These are phyloP conservation scores for Fopius arisanus DNA, from an alignment of 1,140 invertebrate species.

Conservation along the genomic window DNA sequence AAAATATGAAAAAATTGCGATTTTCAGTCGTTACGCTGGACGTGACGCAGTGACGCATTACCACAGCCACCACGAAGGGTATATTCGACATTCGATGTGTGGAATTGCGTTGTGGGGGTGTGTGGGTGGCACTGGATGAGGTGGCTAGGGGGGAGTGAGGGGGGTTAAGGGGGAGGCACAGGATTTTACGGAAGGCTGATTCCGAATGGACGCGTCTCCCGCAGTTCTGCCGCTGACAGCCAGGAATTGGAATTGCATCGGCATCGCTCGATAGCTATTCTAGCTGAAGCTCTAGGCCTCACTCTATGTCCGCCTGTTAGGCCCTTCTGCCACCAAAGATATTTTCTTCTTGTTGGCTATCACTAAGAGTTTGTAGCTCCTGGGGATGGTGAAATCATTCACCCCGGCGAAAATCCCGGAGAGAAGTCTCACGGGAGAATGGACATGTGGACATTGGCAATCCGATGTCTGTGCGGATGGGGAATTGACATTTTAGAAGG, in stretches of 20 bases:
- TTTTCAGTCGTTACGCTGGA: conserved; percentile 3
- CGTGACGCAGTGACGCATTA: conserved; percentile 44
- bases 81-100: conserved; percentile 21
- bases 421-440: not conserved
- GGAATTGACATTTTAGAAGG: conserved; percentile 54
- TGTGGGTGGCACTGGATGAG: conserved; percentile 4
- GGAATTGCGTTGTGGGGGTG: not conserved
- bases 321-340: conserved; percentile 27
- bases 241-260: conserved; percentile 67
- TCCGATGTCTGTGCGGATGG: conserved; percentile 30
- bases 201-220: conserved; percentile 66
- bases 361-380: not conserved
- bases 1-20: not conserved
- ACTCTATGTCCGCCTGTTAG: conserved; percentile 28
- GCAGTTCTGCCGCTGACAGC: conserved; percentile 65
- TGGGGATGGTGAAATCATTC: not conserved
- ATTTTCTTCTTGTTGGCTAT: not conserved
- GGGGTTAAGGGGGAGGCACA: conserved; percentile 46
- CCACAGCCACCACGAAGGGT: conserved; percentile 34
- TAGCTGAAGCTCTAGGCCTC: conserved; percentile 34
- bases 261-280: conserved; percentile 63
- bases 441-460: conserved; percentile 23
- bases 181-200: conserved; percentile 61
- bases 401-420: conserved; percentile 9
- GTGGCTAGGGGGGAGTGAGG: conserved; percentile 28